These are phyloP conservation scores for Gymnothorax reevesii DNA, from an alignment of 2,797 vertebrate genomes.

Conservation along the genomic window DNA sequence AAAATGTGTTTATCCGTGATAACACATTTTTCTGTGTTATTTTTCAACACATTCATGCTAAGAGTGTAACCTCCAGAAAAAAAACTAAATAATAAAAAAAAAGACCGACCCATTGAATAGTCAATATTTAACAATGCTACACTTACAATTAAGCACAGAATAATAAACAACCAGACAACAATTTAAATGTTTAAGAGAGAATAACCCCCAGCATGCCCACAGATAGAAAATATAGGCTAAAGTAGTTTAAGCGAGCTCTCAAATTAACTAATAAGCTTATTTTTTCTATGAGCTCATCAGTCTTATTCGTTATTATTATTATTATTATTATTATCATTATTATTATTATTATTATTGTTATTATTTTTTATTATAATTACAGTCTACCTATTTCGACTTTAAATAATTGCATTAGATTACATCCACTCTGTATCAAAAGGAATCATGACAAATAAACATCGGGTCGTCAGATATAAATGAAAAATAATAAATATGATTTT, in stretches of 20 bases:
- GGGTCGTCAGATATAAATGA: neutral
- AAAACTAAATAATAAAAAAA: neutral
- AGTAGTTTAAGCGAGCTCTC: neutral
- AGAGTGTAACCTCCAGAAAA: neutral
- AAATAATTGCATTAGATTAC: neutral
- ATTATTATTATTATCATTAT: neutral
- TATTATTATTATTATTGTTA: constrained; percentile 13
- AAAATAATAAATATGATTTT: neutral
- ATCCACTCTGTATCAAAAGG: neutral
- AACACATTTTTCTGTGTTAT: no score
- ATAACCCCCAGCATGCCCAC: neutral
- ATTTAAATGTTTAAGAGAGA: neutral
- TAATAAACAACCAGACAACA: neutral
- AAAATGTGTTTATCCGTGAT: no score
- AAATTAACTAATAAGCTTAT: no score
- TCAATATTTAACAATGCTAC: neutral
- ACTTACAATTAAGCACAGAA: neutral
- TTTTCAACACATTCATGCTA: no score
- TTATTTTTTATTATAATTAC: neutral
- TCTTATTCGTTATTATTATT: neutral
- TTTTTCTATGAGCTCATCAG: neutral
- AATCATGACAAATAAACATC: neutral
- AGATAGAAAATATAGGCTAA: neutral
- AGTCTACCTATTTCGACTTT: neutral
- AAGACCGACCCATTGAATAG: neutral